Conservation (phyloP, 2,797 vertebrate genomes). For the Cirrhinus molitorella region DNA sequence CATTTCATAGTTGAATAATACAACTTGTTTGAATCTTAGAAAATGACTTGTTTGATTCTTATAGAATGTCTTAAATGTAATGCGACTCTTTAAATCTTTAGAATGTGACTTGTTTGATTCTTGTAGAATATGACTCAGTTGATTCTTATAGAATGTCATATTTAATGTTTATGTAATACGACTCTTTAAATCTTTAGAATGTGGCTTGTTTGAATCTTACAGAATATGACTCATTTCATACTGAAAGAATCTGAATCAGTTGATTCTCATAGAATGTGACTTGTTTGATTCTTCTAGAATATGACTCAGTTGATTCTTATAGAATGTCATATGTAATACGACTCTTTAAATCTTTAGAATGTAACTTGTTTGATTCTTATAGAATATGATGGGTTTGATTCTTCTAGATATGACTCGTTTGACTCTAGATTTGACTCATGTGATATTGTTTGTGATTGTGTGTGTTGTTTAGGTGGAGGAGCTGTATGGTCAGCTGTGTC, state of each 20-base stretch:
- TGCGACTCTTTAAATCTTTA: neutral
- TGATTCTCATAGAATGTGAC: neutral
- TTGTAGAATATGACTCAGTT: neutral
- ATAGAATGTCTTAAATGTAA: neutral
- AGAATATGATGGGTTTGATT: neutral
- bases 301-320: neutral
- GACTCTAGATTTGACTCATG: neutral
- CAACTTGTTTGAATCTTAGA: neutral
- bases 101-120: neutral
- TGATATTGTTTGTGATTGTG: neutral
- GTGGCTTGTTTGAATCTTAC: too few species aligned
- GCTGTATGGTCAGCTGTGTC: conserved; percentile 82
- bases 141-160: neutral
- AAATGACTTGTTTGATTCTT: neutral
- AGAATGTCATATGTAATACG: neutral
- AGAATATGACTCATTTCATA: neutral
- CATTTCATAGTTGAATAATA: too few species aligned
- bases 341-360: neutral
- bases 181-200: neutral
- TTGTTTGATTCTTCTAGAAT: neutral
- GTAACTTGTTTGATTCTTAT: neutral
- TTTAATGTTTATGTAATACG: neutral
- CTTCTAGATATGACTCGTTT: neutral
- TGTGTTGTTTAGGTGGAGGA: conserved; percentile 78
- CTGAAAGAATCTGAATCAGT: neutral